Conservation (phyloP, 2,797 vertebrate species). For the Tapera naevia region DNA sequence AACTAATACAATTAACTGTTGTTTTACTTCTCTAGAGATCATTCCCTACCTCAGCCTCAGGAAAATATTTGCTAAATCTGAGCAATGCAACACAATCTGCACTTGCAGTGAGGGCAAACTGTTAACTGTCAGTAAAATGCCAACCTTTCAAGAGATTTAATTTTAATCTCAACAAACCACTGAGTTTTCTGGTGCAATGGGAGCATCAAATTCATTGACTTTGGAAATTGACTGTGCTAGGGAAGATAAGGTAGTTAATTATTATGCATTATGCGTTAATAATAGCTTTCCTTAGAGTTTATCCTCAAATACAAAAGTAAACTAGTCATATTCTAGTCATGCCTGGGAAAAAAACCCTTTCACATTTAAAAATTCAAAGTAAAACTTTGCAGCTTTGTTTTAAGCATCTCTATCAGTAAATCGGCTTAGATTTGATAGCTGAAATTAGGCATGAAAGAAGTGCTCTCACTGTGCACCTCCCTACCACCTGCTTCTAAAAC, state of each 20-base stretch:
- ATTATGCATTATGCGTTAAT: background rate
- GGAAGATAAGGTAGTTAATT: background rate
- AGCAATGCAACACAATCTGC: background rate
- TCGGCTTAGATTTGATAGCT: background rate
- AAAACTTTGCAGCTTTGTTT: background rate
- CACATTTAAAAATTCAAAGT: background rate
- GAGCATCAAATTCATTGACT: background rate
- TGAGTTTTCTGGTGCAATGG: background rate
- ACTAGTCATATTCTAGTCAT: background rate
- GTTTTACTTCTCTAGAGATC: background rate
- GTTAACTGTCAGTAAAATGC: background rate
- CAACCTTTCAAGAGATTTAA: background rate
- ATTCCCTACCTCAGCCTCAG: background rate
- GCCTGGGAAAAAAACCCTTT: background rate
- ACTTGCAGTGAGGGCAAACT: background rate
- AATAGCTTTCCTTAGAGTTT: background rate
- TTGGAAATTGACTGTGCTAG: background rate
- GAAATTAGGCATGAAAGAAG: background rate
- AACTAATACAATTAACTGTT: background rate
- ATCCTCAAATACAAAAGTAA: background rate
- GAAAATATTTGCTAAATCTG: conserved; percentile 1
- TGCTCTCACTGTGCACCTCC: background rate
- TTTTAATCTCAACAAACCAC: background rate
- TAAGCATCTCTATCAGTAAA: background rate
- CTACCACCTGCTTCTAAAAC: background rate